Evolutionary conservation across 2,888 invertebrate genomes (phyloP).

Genomic region (Drosophila ezoana): DNA sequence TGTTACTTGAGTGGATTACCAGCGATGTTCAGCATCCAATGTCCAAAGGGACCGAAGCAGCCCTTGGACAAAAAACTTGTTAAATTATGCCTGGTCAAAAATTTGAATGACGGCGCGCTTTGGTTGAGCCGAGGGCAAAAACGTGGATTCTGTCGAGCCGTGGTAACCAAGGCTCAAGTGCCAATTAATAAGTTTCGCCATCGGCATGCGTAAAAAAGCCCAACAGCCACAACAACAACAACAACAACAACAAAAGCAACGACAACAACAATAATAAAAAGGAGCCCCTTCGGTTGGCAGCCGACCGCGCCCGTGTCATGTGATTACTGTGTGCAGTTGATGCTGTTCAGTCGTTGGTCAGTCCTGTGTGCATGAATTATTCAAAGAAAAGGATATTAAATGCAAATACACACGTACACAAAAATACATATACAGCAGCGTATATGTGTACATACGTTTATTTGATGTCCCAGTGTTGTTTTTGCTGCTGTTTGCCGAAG

Average conservation of each 20-base stretch:
- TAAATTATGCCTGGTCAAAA: constrained; percentile 77
- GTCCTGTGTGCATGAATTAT: constrained; percentile 70
- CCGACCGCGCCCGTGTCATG: constrained; percentile 8
- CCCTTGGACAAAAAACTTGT: constrained; percentile 53
- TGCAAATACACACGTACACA: constrained; percentile 49
- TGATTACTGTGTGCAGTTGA: constrained; percentile 52
- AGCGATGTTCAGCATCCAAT: constrained; percentile 62
- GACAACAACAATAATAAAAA: constrained; percentile 28
- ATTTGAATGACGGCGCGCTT: constrained; percentile 66
- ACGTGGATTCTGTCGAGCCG: constrained; percentile 25
- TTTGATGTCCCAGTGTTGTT: constrained; percentile 36
- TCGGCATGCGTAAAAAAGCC: constrained; percentile 58
- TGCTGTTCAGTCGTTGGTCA: constrained; percentile 62
- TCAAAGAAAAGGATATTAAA: constrained; percentile 80
- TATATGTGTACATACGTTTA: constrained; percentile 22
- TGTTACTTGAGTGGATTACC: constrained; percentile 74
- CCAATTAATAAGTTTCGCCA: constrained; percentile 79
- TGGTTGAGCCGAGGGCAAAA: constrained; percentile 35
- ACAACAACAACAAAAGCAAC: constrained; percentile 16
- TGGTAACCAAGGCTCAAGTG: constrained; percentile 69
- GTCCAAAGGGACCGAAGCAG: constrained; percentile 54
- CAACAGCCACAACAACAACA: constrained; percentile 16
- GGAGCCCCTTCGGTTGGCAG: constrained; percentile 31
- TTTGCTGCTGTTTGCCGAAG: constrained; percentile 32
- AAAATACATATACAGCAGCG: constrained; percentile 5